Conservation (phyloP, 2,113 vertebrate species). For the Halichoerus grypus region DNA sequence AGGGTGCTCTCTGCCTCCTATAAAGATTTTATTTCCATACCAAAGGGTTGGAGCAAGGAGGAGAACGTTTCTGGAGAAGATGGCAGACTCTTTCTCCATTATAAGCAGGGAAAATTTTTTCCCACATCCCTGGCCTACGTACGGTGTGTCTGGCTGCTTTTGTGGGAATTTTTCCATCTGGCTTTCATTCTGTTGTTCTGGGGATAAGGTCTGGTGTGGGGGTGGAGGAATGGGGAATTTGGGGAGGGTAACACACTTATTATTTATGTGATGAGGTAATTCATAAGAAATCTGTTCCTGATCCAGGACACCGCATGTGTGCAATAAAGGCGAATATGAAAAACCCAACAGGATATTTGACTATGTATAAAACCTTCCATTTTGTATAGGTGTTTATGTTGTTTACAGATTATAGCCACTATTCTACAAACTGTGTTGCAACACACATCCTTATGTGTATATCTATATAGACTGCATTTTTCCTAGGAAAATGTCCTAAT, state of each 20-base stretch:
- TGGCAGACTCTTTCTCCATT: neutral
- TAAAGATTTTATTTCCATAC: neutral
- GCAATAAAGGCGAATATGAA: neutral
- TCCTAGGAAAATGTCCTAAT: no score
- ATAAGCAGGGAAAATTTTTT: neutral
- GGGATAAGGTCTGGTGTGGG: neutral
- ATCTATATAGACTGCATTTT: no score
- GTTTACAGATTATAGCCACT: no score
- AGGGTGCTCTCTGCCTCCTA: neutral
- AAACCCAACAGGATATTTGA: neutral
- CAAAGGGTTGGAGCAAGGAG: neutral
- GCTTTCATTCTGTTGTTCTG: neutral
- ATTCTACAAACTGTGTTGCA: no score
- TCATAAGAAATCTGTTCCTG: no score
- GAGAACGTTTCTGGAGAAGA: neutral
- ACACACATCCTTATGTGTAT: no score
- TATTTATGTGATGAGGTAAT: neutral
- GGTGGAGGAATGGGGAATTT: neutral
- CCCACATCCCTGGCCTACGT: neutral
- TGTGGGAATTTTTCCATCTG: neutral
- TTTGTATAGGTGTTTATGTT: no score
- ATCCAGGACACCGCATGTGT: neutral
- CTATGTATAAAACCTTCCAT: neutral
- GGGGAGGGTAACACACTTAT: neutral
- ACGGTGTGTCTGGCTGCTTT: neutral